Percentiles rank a stretch among this genome's conserved stretches.
These are phyloP conservation scores for Brachionus manjavacas DNA, from an alignment of 1,140 invertebrate species.

Conservation along the genomic window DNA sequence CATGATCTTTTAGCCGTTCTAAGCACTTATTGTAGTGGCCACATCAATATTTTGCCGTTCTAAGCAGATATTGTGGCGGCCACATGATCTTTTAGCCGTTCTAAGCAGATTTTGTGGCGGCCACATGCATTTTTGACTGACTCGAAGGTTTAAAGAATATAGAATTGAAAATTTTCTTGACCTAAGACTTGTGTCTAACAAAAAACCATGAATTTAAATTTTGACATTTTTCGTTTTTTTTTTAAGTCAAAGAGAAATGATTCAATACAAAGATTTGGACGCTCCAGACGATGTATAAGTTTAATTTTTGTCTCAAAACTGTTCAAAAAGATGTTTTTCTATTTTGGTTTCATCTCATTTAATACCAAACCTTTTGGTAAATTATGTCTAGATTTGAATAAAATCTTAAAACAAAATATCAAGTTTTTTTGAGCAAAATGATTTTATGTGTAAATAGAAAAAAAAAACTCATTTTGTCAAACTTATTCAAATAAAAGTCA, in stretches of 20 bases:
- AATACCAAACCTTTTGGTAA: slow-evolving; percentile 25
- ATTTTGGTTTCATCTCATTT: slow-evolving; percentile 12
- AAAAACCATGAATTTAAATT: no score
- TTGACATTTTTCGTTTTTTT: neutral
- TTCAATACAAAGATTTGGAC: slow-evolving; percentile 36
- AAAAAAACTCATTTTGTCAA: neutral
- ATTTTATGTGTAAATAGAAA: neutral
- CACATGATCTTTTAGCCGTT: no score
- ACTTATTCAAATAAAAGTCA: neutral
- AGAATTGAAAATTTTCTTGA: no score
- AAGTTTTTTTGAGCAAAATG: neutral
- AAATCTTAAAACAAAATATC: neutral
- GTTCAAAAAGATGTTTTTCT: neutral
- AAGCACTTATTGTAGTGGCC: no score
- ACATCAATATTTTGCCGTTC: no score
- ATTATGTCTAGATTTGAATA: slow-evolving; percentile 17
- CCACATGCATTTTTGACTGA: no score
- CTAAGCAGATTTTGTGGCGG: no score
- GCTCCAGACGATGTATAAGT: slow-evolving; percentile 10
- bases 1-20: no score
- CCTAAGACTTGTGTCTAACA: no score
- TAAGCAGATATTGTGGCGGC: no score
- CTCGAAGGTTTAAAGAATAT: no score
- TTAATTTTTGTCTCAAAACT: neutral
- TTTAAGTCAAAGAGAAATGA: slow-evolving; percentile 38